Evolutionary conservation across 2,888 invertebrate species (phyloP), one percentile per base, ranked within the genome.

Genomic region (Dryococelus australis): DNA sequence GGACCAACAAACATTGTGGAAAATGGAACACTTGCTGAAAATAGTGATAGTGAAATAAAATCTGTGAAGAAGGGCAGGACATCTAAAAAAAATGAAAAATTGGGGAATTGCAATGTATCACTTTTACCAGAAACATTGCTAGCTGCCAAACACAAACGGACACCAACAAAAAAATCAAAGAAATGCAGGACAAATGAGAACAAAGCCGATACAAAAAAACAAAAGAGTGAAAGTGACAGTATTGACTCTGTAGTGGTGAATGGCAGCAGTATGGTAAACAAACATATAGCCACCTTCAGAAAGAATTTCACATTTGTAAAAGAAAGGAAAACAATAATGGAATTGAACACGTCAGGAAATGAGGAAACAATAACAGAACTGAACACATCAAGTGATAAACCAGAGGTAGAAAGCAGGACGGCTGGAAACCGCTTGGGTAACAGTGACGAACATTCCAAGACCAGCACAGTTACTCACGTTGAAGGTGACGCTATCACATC

Each of bases 301-400:
- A 86, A 87, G 20, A 81, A 28, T 43, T 88, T 88, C 78, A 83
- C 87, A 79, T 88, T 86, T 78, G 47, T 10, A 24, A 87, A 81
- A 35, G 65, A 87, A 35, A 27, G 5, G 0, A 87, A 87, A 84
- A 27, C 27, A 24, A 51, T 27, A n/a, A n/a, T 24, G 1, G 51
- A 84, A n/a, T n/a, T 53, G 28, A 87, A 53, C 35, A 35, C 47
- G 6, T 35, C 35, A 35, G 35, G 35, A 1, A 35, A 35, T 35
- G 35, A 35, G 35, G 4, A 35, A 35, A 35, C 35, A 35, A 35
- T 35, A 4, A 35, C 2, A 35, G 35, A 35, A 35, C 35, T 35
- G 35, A 35, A 53, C 35, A 35, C 47, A 24, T 78, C 86, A 13
- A 24, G 83, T 65, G 65, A 65, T n/a, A 24, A 20, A n/a, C n/a